phyloP scores from a whole-genome alignment of 2,888 invertebrate genomes.

The Tetrapedia diversipes region DNA sequence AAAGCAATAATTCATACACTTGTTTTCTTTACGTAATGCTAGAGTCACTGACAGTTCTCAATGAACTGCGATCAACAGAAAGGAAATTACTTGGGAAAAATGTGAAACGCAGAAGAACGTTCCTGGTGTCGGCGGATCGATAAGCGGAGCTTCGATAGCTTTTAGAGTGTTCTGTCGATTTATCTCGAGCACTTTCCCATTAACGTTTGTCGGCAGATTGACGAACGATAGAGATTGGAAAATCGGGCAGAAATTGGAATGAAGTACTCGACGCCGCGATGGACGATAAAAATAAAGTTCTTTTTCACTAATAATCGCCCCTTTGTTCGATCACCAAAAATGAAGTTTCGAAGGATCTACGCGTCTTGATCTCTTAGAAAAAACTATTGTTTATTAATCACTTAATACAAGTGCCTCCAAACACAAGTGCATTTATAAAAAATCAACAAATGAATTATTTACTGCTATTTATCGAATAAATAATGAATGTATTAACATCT shows the following conservation, averaged over 20 bases:
- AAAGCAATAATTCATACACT: neutral
- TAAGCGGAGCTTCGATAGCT: constrained; percentile 50
- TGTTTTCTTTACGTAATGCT: neutral
- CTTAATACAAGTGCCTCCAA: no score
- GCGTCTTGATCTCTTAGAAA: neutral
- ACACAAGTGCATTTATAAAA: no score
- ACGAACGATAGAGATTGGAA: constrained; percentile 35
- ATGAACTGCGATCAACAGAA: constrained; percentile 12
- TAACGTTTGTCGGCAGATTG: constrained; percentile 48
- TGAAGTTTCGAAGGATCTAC: neutral
- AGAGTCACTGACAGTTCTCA: neutral
- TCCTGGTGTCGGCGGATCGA: constrained; percentile 45
- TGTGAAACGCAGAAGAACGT: constrained; percentile 26
- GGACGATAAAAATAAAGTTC: constrained; percentile 6
- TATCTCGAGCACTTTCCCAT: constrained; percentile 53
- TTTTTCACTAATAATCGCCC: neutral
- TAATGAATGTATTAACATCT: no score
- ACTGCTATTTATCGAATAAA: no score
- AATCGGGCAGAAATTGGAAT: constrained; percentile 38
- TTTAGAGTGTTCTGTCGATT: constrained; percentile 49
- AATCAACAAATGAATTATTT: no score
- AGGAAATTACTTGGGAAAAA: constrained; percentile 43
- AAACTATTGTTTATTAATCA: no score
- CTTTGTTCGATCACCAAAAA: neutral
- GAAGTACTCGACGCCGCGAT: neutral